Conservation (phyloP, 2,113 vertebrate genomes). For the Arothron firmamentum region DNA sequence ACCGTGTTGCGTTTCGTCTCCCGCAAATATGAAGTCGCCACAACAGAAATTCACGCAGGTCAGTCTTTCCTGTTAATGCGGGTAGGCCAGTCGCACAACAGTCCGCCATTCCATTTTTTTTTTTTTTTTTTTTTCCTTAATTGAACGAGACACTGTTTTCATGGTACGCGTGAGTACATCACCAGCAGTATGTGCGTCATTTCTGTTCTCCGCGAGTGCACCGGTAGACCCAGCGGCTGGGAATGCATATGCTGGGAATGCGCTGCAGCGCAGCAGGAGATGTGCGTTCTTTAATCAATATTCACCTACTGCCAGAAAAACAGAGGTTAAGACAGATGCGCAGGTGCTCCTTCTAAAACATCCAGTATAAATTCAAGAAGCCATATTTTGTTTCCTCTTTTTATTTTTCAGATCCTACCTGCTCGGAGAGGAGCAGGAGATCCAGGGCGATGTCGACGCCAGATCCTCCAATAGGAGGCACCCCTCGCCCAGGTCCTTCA, state of each 20-base stretch:
- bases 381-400: slow-evolving; percentile 1
- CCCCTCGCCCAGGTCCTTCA: slow-evolving; percentile 84
- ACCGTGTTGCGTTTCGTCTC: slow-evolving; percentile 30
- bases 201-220: slow-evolving; percentile 25
- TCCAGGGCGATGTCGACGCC: slow-evolving; percentile 86
- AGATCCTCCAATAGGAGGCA: slow-evolving; percentile 87
- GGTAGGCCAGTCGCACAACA: slow-evolving; percentile 67
- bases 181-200: slow-evolving; percentile 32
- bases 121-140: not conserved
- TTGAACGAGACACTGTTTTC: slow-evolving; percentile 36
- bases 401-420: slow-evolving; percentile 33
- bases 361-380: not conserved
- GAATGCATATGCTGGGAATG: slow-evolving; percentile 35
- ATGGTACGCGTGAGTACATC: slow-evolving; percentile 9
- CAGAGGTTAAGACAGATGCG: too few relatives aligned
- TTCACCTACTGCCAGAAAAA: not conserved
- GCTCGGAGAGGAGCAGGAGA: slow-evolving; percentile 46
- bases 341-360: not conserved
- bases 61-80: slow-evolving; percentile 48
- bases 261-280: slow-evolving; percentile 55
- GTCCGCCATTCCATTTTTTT: slow-evolving; percentile 67
- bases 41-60: slow-evolving; percentile 32
- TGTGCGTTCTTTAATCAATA: slow-evolving; percentile 20
- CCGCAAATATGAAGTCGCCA: slow-evolving; percentile 15
- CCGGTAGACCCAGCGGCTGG: slow-evolving; percentile 29